Base-by-base conservation (phyloP, 2,888 invertebrate species). In the Lymantria monacha region DNA sequence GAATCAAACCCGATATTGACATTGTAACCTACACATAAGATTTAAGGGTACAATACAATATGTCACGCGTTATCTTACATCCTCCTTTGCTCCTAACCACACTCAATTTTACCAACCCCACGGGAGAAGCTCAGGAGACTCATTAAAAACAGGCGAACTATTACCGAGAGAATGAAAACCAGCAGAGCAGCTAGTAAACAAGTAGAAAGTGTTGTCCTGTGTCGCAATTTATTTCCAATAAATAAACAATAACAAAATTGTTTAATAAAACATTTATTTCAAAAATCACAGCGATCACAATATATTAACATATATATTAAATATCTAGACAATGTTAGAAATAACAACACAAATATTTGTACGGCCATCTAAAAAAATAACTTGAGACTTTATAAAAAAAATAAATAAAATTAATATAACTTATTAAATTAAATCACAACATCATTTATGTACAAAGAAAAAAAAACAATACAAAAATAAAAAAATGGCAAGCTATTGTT, bases 231-330 rank as follows among this genome's bases (percentile, higher is more conserved):
- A 3, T 1, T 33, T 33, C 2, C 9, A 3, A 33, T 8, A 33
- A 5, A 8, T 1, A 10, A 10, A 3, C 2, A 10, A 33, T 33
- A 33, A 33, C 9, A 9, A 33, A 33, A 7, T 10, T 33, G 33
- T 33, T 62, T 72, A 73, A 69, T 76, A 76, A 80, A 80, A 78
- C 77, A 78, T 83, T 78, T 82, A 82, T 74, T 77, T 74, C 57
- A 73, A 81, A 81, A 81, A 81, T 81, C 80, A 82, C 79, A 80
- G 76, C 70, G 68, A 79, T 75, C 71, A 58, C n/a, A n/a, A n/a
- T n/a, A n/a, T n/a, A n/a, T n/a, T n/a, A n/a, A n/a, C n/a, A n/a
- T n/a, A n/a, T n/a, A n/a, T 68, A 65, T 63, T 41, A 9, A 57
- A 66, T 50, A 59, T 55, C 37, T 63, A 69, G 51, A 56, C 62